phyloP scores from a whole-genome alignment of 2,113 vertebrate genomes.

The Oreochromis spilurus region DNA sequence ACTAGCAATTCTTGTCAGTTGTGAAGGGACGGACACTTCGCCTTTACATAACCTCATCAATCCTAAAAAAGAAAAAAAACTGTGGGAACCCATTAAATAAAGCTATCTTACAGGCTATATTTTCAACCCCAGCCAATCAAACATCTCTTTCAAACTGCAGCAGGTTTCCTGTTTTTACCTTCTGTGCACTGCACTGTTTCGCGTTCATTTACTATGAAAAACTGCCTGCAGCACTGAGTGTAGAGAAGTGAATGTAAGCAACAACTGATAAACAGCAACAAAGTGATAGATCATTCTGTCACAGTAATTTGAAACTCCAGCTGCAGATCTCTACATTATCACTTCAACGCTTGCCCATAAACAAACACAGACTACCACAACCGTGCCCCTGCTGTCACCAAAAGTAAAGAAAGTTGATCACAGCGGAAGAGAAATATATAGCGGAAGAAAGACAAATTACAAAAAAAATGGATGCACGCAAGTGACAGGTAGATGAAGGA shows the following conservation, averaged over 20 bases:
- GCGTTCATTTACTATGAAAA: neutral
- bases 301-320: neutral
- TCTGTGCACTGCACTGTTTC: neutral
- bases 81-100: neutral
- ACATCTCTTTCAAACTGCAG: neutral
- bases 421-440: neutral
- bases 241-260: neutral
- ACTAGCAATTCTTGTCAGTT: neutral
- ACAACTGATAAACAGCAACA: neutral
- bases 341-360: neutral
- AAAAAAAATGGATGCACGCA: neutral
- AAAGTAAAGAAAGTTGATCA: neutral
- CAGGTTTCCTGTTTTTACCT: neutral
- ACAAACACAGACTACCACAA: neutral
- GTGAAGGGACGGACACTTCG: neutral
- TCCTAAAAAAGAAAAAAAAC: neutral
- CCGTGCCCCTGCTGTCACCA: neutral
- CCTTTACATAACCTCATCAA: neutral
- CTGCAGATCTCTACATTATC: neutral
- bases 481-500: slow-evolving; percentile 27
- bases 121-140: neutral
- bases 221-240: neutral
- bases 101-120: neutral
- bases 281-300: neutral
- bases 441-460: neutral